A percentile compares a stretch with the other conserved stretches of the same genome.
phyloP scores from a whole-genome alignment of 2,113 vertebrate species.

The Bufo gargarizans region DNA sequence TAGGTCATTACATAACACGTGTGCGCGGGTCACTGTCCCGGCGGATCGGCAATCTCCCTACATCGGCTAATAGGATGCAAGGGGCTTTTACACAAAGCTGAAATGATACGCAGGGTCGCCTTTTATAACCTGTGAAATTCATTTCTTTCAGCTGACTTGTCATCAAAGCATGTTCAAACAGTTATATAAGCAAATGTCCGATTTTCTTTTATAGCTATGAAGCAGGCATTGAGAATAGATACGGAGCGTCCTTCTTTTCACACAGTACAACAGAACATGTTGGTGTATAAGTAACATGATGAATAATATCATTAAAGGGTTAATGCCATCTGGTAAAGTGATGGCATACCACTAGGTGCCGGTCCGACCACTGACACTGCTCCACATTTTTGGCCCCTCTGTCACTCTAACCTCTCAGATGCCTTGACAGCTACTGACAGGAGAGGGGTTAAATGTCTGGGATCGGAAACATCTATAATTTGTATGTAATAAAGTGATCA shows the following conservation, averaged over 20 bases:
- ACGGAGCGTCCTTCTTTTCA: background rate
- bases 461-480: too few species aligned
- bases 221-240: background rate
- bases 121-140: conserved; percentile 47
- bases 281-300: background rate
- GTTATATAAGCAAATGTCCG: conserved; percentile 10
- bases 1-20: conserved; percentile 3
- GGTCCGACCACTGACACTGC: too few species aligned
- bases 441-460: too few species aligned
- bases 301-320: background rate
- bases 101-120: background rate
- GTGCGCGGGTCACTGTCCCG: background rate
- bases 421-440: too few species aligned
- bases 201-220: conserved; percentile 19
- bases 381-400: too few species aligned
- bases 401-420: too few species aligned
- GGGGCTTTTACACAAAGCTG: conserved; percentile 16
- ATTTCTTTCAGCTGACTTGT: conserved; percentile 27
- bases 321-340: too few species aligned
- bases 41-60: background rate
- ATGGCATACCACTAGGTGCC: too few species aligned
- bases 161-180: conserved; percentile 4
- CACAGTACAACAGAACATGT: background rate
- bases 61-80: background rate
- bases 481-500: too few species aligned